Conservation (phyloP, 2,888 invertebrate genomes). For the Oxytorus armatus region DNA sequence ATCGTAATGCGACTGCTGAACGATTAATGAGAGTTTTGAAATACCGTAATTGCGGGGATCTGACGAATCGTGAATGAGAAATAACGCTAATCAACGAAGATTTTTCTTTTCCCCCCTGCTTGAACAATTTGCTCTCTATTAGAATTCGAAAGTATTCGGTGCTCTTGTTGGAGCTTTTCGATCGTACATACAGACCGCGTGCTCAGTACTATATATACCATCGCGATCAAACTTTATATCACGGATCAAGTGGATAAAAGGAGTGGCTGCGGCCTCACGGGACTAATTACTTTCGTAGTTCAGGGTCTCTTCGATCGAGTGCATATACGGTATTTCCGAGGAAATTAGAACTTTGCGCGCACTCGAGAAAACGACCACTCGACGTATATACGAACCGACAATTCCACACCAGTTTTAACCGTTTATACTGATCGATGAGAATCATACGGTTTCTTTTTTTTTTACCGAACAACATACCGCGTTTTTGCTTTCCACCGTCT, state of each 20-base stretch:
- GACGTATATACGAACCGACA: slow-evolving; percentile 25
- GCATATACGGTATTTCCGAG: slow-evolving; percentile 18
- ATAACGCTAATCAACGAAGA: no score
- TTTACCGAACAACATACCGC: background rate
- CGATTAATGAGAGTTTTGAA: no score
- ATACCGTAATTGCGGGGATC: no score
- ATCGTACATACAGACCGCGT: no score
- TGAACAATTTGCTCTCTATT: background rate
- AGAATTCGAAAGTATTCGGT: background rate
- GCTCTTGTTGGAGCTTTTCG: slow-evolving; percentile 4
- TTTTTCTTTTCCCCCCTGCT: no score
- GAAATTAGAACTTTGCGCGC: slow-evolving; percentile 50
- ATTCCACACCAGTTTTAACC: slow-evolving; percentile 32
- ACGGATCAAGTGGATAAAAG: slow-evolving; percentile 24
- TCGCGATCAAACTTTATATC: slow-evolving; percentile 49
- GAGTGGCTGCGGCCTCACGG: slow-evolving; percentile 51
- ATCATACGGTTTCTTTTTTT: background rate
- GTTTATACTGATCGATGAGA: slow-evolving; percentile 9
- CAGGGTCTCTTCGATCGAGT: slow-evolving; percentile 44
- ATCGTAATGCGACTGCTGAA: no score
- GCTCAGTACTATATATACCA: background rate
- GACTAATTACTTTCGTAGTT: slow-evolving; percentile 60
- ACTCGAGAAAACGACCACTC: slow-evolving; percentile 23
- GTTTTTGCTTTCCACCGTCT: background rate
- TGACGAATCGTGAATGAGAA: no score